phyloP scores from a whole-genome alignment of 2,797 vertebrate genomes.

The Sebastes taczanowskii region DNA sequence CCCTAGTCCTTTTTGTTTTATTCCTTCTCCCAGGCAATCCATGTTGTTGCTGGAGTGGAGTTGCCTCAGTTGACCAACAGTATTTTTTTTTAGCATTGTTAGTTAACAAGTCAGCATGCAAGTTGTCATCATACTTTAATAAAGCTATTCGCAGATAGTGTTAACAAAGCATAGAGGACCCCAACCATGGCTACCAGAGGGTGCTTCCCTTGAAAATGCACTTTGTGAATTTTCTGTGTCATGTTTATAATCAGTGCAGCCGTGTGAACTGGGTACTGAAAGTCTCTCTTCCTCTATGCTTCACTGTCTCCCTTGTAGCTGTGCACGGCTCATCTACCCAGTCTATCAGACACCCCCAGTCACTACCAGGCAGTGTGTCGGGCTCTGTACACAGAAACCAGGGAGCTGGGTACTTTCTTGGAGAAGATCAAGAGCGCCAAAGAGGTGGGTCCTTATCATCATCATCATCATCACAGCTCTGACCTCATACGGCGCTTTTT shows the following conservation, averaged over 20 bases:
- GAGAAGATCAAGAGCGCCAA: conserved; percentile 96
- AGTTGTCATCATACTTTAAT: neutral
- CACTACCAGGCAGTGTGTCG: conserved; percentile 98
- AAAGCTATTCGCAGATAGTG: neutral
- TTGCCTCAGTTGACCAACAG: neutral
- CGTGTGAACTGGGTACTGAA: neutral
- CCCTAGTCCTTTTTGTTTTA: neutral
- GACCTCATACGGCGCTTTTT: neutral
- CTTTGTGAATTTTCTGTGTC: neutral
- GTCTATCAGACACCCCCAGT: conserved; percentile 86
- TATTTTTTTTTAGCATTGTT: neutral
- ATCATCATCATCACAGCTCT: neutral
- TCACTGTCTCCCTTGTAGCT: conserved; percentile 76
- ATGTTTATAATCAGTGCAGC: neutral
- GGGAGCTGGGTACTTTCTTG: conserved; percentile 93
- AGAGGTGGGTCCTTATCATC: conserved; percentile 84
- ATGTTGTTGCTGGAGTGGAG: neutral
- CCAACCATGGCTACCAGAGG: neutral
- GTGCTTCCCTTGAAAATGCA: neutral
- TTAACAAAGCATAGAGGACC: neutral
- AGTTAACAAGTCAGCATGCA: neutral
- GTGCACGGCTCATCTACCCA: conserved; percentile 91
- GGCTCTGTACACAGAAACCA: conserved; percentile 94
- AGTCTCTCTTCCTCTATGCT: neutral
- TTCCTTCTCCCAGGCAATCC: neutral